A percentile compares a stretch with the other conserved stretches of the same genome.
phyloP scores from a whole-genome alignment of 2,888 invertebrate genomes.

The Uropetala carovei region DNA sequence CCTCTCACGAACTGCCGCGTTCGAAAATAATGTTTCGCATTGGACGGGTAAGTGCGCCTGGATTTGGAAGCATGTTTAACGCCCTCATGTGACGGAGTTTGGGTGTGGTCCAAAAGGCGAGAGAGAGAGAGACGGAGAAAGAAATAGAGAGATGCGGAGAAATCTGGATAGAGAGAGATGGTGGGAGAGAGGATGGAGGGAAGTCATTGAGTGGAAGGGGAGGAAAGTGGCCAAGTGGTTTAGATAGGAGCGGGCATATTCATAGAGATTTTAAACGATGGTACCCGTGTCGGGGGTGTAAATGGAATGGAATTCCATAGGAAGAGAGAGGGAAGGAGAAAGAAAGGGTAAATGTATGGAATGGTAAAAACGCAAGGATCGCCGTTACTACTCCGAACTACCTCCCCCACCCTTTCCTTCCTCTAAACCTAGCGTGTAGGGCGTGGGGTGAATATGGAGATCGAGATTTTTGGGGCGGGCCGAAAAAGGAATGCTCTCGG shows the following conservation, averaged over 20 bases:
- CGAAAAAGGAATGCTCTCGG: neutral
- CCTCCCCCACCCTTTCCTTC: neutral
- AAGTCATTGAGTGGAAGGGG: neutral
- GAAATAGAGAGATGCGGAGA: neutral
- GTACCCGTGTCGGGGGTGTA: too few relatives aligned
- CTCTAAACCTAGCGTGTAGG: neutral
- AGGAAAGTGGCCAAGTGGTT: neutral
- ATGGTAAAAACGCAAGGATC: too few relatives aligned
- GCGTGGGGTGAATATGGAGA: neutral
- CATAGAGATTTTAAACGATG: too few relatives aligned
- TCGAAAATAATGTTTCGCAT: constrained; percentile 20
- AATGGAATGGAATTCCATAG: too few relatives aligned
- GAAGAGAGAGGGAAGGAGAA: too few relatives aligned
- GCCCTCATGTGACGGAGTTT: constrained; percentile 28
- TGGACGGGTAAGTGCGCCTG: neutral
- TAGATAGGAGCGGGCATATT: neutral
- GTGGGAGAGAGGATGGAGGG: neutral
- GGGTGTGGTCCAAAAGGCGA: constrained; percentile 31
- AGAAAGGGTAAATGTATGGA: too few relatives aligned
- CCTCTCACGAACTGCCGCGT: neutral
- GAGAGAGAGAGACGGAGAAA: neutral
- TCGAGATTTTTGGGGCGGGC: neutral
- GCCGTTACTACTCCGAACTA: too few relatives aligned
- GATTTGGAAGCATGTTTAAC: constrained; percentile 24
- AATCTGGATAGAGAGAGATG: neutral